Evolutionary conservation across 2,113 vertebrate genomes (phyloP).

Genomic region (Dipodomys merriami): DNA sequence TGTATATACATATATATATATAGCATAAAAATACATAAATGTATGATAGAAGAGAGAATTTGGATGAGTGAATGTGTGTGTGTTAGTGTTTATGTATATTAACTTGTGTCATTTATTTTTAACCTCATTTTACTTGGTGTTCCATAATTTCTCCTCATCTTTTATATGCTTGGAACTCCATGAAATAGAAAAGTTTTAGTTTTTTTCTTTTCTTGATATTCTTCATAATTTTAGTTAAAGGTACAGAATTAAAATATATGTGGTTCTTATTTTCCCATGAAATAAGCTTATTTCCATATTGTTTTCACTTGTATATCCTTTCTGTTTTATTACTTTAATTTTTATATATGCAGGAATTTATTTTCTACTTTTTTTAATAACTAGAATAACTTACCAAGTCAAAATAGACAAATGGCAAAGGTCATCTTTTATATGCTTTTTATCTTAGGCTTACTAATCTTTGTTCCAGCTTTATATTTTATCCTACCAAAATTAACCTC

Average conservation of each 20-base stretch:
- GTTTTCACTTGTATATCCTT: background rate
- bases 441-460: background rate
- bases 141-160: slow-evolving; percentile 39
- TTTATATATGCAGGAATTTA: background rate
- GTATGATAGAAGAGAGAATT: background rate
- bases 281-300: background rate
- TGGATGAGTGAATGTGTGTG: background rate
- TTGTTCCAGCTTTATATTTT: background rate
- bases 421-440: slow-evolving; percentile 14
- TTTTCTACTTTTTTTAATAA: slow-evolving; percentile 30
- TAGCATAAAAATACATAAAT: background rate
- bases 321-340: slow-evolving; percentile 24
- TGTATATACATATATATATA: too few relatives aligned
- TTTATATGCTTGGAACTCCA: slow-evolving; percentile 24
- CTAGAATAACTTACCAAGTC: slow-evolving; percentile 2
- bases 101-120: background rate
- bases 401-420: slow-evolving; percentile 43
- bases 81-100: background rate
- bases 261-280: slow-evolving; percentile 11
- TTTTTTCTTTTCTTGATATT: background rate
- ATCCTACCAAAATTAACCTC: slow-evolving; percentile 1
- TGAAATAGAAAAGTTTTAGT: background rate
- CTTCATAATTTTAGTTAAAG: slow-evolving; percentile 9
- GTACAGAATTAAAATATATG: background rate
- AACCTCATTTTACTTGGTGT: background rate